Base-by-base conservation (phyloP, 2,797 vertebrate species). In the Sylvia borin region DNA sequence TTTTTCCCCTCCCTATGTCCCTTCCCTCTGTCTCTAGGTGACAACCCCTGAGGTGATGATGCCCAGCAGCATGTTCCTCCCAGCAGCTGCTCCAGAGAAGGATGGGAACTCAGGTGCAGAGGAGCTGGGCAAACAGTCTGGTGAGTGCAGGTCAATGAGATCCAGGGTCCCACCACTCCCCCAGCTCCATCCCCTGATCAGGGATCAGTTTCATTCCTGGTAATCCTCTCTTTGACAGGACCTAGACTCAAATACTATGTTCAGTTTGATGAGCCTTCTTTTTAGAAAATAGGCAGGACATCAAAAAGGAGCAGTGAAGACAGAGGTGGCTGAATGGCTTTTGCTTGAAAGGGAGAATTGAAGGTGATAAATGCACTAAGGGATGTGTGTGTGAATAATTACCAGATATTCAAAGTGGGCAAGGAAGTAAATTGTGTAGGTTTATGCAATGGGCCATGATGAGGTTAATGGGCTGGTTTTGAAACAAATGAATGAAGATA, bases 61-160 rank as follows among this genome's bases (percentile, higher is more conserved):
- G 98, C 99, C 99, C 97, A 99, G 98, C 95, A 99, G 98, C 97
- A 99, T 99, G 99, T 99, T 99, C 89, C 98, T 99, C 92, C 99
- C 99, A 11, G 98, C 99, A 48, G 97, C 98, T 3, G 95, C 98
- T 97, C 98, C 98, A 65, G 99, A 99, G 57, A 98, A 97, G 92
- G 99, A 99, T 4, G 98, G 98, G 81, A 99, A 97, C 93, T 97
- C 98, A 2, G 98, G 92, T 54, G 19, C 97, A 55, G 99, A 99
- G 84, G 98, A 99, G 71, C 94, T 97, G 53, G 98, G 98, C 97
- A 99, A 99, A 92, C 98, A 98, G 96, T 92, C 98, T 95, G 99
- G 99, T 99, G 95, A 98, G 99, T 98, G 66, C 34, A 13, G n/a
- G 45, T 73, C 81, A 22, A 2, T 13, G 73, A 57, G 32, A 36